Base-by-base conservation (phyloP, 2,113 vertebrate species). In the Phodopus roborovskii region DNA sequence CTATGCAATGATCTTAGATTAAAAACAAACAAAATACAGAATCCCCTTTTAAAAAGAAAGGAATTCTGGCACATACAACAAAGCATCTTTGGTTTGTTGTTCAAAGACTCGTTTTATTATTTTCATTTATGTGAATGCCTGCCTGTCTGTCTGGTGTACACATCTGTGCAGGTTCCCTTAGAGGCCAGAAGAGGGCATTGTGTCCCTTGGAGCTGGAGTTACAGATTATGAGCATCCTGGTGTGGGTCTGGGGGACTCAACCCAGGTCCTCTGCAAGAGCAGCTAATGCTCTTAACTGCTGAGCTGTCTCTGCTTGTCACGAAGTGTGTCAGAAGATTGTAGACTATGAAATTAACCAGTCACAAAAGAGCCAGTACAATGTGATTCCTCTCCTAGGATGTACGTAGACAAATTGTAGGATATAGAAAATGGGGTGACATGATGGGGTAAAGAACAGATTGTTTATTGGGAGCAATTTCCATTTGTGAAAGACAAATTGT, bases 21-120 rank as follows among this genome's bases (percentile, higher is more conserved):
- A 71, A 39, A n/a, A n/a, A 13, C 26, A 66, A 33, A 68, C 13
- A 68, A 68, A 15, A 68, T 5, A 1, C 36, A 42, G 48, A 90
- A 84, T 84, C 87, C 70, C 90, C 71, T 75, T 88, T 88, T 20
- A 84, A 90, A 90, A 85, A 56, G 93, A 86, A 84, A 53, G 68
- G 45, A 88, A 90, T 78, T 73, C 70, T 88, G 36, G 94, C 90
- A 50, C n/a, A 81, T 45, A 58, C 28, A 26, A 77, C 30, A 71
- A 81, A n/a, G 64, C 7, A 48, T 93, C 39, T 96, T 84, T 64
- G 45, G 58, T 64, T 62, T 84, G 58, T 19, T 19, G 64, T 84
- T 9, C 45, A 42, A 90, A 90, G 70, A 75, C 48, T 93, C 36
- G 10, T 71, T 71, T 91, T 60, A 30, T 56, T 28, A 22, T 45